Evolutionary conservation across 2,113 vertebrate genomes (phyloP), one percentile per base, ranked within the genome.

Genomic region (Pituophis catenifer): DNA sequence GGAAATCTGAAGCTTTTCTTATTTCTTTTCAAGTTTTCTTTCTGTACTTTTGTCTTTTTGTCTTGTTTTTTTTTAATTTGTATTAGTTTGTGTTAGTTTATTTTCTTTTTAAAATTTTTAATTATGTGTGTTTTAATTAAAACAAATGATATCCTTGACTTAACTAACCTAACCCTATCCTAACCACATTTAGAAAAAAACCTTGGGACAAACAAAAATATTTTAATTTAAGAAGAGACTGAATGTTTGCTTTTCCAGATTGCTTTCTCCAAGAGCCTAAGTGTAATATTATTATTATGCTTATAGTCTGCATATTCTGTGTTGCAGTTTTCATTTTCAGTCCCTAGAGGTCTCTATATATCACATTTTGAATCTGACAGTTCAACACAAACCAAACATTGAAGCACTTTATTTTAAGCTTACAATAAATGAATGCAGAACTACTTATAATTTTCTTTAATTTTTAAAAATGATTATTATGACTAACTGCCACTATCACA

Each of bases 281-380:
- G 0, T 92, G 53, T 26, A 91, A 93, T 95, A 95, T 90, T 81
- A 91, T 86, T 93, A 13, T 23, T 58, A 15, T 11, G 0, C 85
- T 1, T 26, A 92, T 8, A 0, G 48, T 58, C 93, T 85, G 93
- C 91, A 0, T 7, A 7, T 1, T 52, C 3, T 11, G 24, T 54
- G 24, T 0, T 98, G 98, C 24, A 98, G 94, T 98, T 97, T 50
- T 5, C 89, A 89, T 89, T 24, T 94, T 38, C 55, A 65, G 95
- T 96, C 98, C 97, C 97, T 97, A 98, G 98, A 98, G 97, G 98
- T 97, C 98, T 98, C 98, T 97, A 97, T 92, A 96, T 92, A 96
- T 97, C 96, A 81, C 94, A 44, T 93, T 97, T 97, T 97, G 85
- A 93, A 1, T 93, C 9, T 0, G 88, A 38, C 23, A 86, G n/a